Base-by-base conservation (phyloP, 2,797 vertebrate genomes). In the Gallinago nigripennis region DNA sequence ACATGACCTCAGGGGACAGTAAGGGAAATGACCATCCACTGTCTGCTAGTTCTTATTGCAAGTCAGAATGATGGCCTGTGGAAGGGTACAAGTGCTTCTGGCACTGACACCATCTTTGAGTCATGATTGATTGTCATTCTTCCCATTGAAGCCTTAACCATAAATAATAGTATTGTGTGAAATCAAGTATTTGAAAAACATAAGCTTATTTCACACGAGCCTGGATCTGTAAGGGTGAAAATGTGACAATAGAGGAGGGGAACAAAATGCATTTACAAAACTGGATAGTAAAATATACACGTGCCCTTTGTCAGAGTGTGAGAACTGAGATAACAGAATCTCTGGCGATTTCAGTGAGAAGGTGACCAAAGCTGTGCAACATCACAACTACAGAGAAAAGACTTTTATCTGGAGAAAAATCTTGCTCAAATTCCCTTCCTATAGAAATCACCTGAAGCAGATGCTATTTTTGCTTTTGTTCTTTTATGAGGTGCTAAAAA, bases 101-200 rank as follows among this genome's bases (percentile, higher is more conserved):
- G 92, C 93, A 79, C 90, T 54, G 82, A 79, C 48, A 73, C 82
- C 33, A n/a, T 91, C 80, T 92, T 82, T 65, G 84, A 95, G 83
- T 81, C 54, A 14, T 81, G 94, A 94, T 53, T 81, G 94, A 88
- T 94, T 75, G 82, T 90, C 83, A 33, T 86, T 90, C 86, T 92
- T 95, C 88, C 86, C 86, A 70, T 75, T 43, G 82, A 96, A 94
- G 71, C 68, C 90, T 82, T 91, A 83, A 61, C 83, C 60, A 89
- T 96, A 96, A 96, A 93, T 94, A 96, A 95, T 68, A 94, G 79
- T 50, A 68, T 56, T 82, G 65, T 77, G 71, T 91, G 85, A 82
- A 97, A 96, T 92, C 61, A 46, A 91, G 70, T 88, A 66, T 97
- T 93, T 95, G 51, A 76, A 94, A 96, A 94, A 72, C 48, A 48